phyloP scores from a whole-genome alignment of 1,140 invertebrate species.

The Scaptodrosophila lebanonensis region DNA sequence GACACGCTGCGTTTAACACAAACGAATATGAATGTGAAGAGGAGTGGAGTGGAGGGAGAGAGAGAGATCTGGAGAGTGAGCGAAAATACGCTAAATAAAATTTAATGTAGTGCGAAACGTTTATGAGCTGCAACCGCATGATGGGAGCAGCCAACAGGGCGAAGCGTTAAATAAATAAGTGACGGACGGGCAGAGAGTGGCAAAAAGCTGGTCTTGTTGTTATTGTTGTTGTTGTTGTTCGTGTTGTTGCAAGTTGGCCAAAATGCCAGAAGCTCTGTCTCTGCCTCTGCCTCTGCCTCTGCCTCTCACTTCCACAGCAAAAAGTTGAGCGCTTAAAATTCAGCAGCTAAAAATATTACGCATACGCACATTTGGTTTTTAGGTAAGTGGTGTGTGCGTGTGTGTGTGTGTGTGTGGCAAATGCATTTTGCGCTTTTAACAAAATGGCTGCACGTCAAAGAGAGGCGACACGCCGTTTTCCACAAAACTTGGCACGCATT shows the following conservation, averaged over 20 bases:
- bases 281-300: no score
- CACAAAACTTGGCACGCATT: conserved; percentile 3
- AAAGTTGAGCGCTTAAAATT: conserved; percentile 42
- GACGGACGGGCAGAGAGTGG: conserved; percentile 66
- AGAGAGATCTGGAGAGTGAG: background rate
- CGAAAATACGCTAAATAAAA: conserved; percentile 64
- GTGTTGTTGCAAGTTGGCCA: no score
- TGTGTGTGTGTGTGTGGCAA: background rate
- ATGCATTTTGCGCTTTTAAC: no score
- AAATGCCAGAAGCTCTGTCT: no score
- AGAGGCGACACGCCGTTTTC: background rate
- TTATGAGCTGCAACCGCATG: conserved; percentile 72
- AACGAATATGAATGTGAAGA: conserved; percentile 69
- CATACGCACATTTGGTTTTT: conserved; percentile 35
- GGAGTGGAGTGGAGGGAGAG: background rate
- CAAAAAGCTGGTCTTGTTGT: conserved; percentile 47
- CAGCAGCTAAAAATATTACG: conserved; percentile 13
- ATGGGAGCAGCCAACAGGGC: conserved; percentile 44
- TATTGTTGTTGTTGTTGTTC: background rate
- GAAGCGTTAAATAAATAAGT: conserved; percentile 72
- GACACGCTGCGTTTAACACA: conserved; percentile 69
- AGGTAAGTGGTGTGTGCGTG: conserved; percentile 29
- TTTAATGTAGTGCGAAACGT: conserved; percentile 74
- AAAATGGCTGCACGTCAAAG: background rate
- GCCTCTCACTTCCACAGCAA: conserved; percentile 60